Base-by-base conservation (phyloP, 2,113 vertebrate species). In the Rhinopithecus roxellana region DNA sequence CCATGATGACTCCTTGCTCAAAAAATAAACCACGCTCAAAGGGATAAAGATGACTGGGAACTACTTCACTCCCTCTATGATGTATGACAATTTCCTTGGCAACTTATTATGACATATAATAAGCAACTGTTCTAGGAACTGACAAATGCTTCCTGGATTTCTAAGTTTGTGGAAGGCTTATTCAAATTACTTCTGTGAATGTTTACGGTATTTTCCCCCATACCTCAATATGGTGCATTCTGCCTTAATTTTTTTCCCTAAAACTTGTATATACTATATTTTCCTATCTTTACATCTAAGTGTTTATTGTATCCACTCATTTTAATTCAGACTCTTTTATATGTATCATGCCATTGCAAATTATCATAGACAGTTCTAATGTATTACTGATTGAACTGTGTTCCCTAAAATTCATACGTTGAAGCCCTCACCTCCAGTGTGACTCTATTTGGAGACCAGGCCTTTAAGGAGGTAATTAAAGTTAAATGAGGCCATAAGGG, bases 61-160 rank as follows among this genome's bases (percentile, higher is more conserved):
- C 6, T 0, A 50, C 61, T 52, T 95, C 48, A 52, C 30, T 91
- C 1, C 32, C 30, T 89, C 1, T 30, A 43, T 0, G 2, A 32
- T 82, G 57, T 87, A 81, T 82, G 84, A 95, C 97, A 91, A 92
- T 90, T 80, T 75, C 94, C 94, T 83, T 22, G 40, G 92, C 91
- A 96, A 98, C 96, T 35, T 30, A 87, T 92, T 97, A 57, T 97
- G 96, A 97, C 97, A 69, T 11, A 0, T 0, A 57, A 57, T 95
- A 32, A 82, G 74, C 55, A 79, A 82, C 92, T 38, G 5, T 89
- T 87, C 81, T 75, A 81, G 38, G 78, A 95, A 91, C 35, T 81
- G 61, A 81, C 35, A 74, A 85, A 90, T 22, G 25, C n/a, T 93
- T 75, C 81, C 74, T 87, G 22, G 69, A 86, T 64, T 91, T 85